These are phyloP conservation scores for Galemys pyrenaicus DNA, from an alignment of 2,113 vertebrate species.

Conservation along the genomic window DNA sequence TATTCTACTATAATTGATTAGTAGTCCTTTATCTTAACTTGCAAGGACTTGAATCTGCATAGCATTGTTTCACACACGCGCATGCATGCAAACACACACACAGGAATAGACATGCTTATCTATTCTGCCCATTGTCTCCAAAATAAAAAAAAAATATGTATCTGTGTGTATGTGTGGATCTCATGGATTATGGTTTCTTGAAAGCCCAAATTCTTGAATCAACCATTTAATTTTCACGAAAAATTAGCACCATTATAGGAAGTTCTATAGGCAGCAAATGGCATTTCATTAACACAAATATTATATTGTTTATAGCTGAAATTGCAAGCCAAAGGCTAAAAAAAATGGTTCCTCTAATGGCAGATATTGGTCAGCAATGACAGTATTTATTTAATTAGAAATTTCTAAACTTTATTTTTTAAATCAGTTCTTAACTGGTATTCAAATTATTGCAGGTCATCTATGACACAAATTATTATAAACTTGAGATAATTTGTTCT, in stretches of 20 bases:
- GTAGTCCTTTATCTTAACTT: not conserved
- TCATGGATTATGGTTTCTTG: not conserved
- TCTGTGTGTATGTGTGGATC: too few species aligned
- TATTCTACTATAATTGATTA: not conserved
- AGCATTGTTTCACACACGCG: not conserved
- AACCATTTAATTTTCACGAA: constrained; percentile 12
- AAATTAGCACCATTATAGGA: not conserved
- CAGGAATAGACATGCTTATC: not conserved
- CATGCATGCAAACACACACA: too few species aligned
- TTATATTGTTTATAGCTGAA: not conserved
- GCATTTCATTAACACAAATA: not conserved
- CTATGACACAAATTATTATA: not conserved
- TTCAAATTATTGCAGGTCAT: not conserved
- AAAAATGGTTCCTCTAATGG: not conserved
- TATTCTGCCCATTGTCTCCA: not conserved
- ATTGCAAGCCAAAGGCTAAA: not conserved
- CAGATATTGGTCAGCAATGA: not conserved
- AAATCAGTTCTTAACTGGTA: not conserved
- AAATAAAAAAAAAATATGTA: not conserved
- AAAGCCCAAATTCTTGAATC: not conserved
- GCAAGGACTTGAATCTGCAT: not conserved
- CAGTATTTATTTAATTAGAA: not conserved
- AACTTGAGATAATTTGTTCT: not conserved
- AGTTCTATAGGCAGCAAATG: not conserved
- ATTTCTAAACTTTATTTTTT: too few species aligned